phyloP scores from a whole-genome alignment of 2,797 vertebrate genomes.

The Streptopelia turtur region DNA sequence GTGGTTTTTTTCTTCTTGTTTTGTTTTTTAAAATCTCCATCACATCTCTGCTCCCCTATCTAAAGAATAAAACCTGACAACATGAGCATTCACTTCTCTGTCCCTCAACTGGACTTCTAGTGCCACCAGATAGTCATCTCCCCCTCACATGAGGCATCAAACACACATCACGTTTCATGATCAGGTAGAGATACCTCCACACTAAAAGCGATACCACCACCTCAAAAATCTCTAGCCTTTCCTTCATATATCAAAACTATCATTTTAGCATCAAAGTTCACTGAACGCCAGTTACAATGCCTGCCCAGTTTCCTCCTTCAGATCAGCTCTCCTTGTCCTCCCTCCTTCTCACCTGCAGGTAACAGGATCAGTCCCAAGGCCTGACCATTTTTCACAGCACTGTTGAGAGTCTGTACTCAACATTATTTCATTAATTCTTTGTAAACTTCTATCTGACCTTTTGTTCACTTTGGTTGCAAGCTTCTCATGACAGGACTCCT shows the following conservation, averaged over 20 bases:
- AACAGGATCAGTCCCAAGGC: not conserved
- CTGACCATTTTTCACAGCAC: not conserved
- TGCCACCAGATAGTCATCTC: not conserved
- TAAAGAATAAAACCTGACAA: not conserved
- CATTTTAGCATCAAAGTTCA: not conserved
- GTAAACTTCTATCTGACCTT: not conserved
- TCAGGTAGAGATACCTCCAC: not conserved
- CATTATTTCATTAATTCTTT: not conserved
- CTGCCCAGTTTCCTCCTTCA: not conserved
- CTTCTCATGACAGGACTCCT: not conserved
- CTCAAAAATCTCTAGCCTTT: not conserved
- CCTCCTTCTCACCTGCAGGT: not conserved
- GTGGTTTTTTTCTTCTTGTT: too few species aligned
- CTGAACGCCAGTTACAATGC: not conserved
- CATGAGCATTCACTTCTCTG: fast-evolving
- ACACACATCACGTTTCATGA: fast-evolving
- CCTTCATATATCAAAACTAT: fast-evolving
- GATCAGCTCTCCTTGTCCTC: not conserved
- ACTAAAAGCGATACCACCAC: not conserved
- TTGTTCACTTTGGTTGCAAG: not conserved
- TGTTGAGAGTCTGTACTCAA: not conserved
- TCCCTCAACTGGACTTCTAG: not conserved
- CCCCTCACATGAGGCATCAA: not conserved
- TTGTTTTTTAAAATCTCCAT: not conserved
- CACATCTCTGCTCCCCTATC: not conserved